A percentile compares a stretch with the other conserved stretches of the same genome.
Conservation (phyloP, 2,888 invertebrate genomes). For the Megalurothrips usitatus region DNA sequence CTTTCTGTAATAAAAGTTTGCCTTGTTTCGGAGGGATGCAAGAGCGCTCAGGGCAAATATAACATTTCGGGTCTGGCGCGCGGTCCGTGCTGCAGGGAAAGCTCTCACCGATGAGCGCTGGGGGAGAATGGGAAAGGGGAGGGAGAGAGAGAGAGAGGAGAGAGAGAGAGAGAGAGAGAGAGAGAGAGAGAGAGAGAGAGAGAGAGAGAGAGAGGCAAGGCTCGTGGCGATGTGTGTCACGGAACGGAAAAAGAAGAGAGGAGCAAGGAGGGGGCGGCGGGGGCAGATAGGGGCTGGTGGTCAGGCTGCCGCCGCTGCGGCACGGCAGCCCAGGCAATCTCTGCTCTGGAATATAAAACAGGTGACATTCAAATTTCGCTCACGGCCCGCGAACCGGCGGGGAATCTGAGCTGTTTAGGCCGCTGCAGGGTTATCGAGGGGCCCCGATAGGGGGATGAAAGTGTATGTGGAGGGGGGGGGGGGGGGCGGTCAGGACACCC, state of each 20-base stretch:
- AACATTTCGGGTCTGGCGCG: too few species aligned
- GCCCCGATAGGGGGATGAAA: background rate
- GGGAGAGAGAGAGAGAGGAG: too few species aligned
- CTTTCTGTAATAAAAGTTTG: too few species aligned
- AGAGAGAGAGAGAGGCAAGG: too few species aligned
- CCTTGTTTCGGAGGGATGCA: too few species aligned
- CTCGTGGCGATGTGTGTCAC: too few species aligned
- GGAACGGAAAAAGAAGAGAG: background rate
- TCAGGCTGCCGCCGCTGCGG: background rate
- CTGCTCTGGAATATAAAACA: constrained; percentile 25
- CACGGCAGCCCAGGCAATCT: background rate
- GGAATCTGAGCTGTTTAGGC: constrained; percentile 9
- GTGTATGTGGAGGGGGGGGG: background rate
- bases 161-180: too few species aligned
- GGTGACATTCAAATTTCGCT: constrained; percentile 20
- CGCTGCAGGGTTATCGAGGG: background rate
- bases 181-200: too few species aligned
- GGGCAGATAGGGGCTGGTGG: background rate
- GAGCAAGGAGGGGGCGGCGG: background rate
- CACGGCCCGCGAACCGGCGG: background rate
- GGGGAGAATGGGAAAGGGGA: too few species aligned
- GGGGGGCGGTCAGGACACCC: background rate
- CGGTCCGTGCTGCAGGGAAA: too few species aligned
- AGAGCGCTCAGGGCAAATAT: too few species aligned
- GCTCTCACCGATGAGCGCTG: too few species aligned